A percentile compares a stretch with the other conserved stretches of the same genome.
Evolutionary conservation across 2,888 invertebrate species (phyloP).

Genomic region (Dicyrtomina minuta): DNA sequence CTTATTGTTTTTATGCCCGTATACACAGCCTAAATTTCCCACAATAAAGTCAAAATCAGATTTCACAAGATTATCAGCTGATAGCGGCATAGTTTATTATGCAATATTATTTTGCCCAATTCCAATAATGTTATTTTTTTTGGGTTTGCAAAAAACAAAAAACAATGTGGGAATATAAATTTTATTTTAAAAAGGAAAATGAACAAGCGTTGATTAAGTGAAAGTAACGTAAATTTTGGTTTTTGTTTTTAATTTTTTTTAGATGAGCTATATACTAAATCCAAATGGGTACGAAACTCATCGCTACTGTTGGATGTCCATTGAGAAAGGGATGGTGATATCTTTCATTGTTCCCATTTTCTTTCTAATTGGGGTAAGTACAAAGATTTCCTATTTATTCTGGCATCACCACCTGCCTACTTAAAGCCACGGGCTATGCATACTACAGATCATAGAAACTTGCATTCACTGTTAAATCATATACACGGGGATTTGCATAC

Average conservation of each 20-base stretch:
- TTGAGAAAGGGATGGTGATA: conserved; percentile 73
- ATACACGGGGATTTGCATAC: not conserved
- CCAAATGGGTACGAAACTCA: conserved; percentile 72
- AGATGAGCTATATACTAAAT: conserved; percentile 68
- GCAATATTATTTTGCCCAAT: no score
- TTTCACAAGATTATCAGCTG: no score
- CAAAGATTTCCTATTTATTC: conserved; percentile 53
- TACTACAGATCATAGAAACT: not conserved
- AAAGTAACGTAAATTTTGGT: no score
- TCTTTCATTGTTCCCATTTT: conserved; percentile 74
- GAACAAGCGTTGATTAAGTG: no score
- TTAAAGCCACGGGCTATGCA: not conserved
- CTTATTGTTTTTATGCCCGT: no score
- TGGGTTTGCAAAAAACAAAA: no score
- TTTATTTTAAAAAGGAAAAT: no score
- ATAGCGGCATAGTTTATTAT: no score
- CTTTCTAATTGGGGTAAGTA: conserved; percentile 67
- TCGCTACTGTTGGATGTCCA: conserved; percentile 75
- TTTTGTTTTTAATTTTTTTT: conserved; percentile 49
- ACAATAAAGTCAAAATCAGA: no score
- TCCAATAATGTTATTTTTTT: no score
- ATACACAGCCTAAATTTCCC: no score
- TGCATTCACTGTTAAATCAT: not conserved
- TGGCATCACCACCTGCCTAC: not conserved
- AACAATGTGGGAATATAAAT: no score